Base-by-base conservation (phyloP, 2,797 vertebrate species). In the Acomys russatus region DNA sequence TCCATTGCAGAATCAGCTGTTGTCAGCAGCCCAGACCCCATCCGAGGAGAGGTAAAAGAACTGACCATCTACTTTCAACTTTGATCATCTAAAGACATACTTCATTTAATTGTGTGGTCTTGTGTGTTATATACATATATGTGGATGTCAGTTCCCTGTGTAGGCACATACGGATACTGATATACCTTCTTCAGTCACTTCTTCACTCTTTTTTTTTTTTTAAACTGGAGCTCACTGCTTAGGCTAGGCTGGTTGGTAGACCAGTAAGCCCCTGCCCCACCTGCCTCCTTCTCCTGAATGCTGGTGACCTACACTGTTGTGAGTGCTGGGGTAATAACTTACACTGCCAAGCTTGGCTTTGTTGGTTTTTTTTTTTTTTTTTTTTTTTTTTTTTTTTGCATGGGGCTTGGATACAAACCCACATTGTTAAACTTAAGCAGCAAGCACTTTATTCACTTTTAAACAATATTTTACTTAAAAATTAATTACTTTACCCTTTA, bases 1-100 rank as follows among this genome's bases (percentile, higher is more conserved):
- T 98, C 99, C 1, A 98, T 99, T 64, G 97, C 98, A 49, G 99
- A 99, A 97, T 98, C 99, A 0, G 99, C 99, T 76, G 99, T 98
- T 63, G 98, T 99, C 93, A 99, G 99, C 98, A 99, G 99, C 82
- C 99, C 99, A 64, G 99, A 99, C 88, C 98, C 98, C 35, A 93
- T 98, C 97, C 98, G 99, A 98, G 99, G 99, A 98, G 99, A 99
- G 98, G 99, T 99, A 98, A 95, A 90, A 74, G 8, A 88, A 64
- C 6, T 1, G 30, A 88, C 30, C 1, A 4, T 25, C 56, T 54
- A 59, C 23, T 68, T 66, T 70, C 33, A 82, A 77, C 64, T 61
- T 70, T 92, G 38, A 70, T 61, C 74, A 35, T 64, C 30, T 74
- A 88, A 77, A 84, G 5, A 38, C 25, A 76, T 61, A 82, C 30